These are phyloP conservation scores for Crotalus horridus DNA, from an alignment of 2,113 vertebrate genomes.

Conservation along the genomic window DNA sequence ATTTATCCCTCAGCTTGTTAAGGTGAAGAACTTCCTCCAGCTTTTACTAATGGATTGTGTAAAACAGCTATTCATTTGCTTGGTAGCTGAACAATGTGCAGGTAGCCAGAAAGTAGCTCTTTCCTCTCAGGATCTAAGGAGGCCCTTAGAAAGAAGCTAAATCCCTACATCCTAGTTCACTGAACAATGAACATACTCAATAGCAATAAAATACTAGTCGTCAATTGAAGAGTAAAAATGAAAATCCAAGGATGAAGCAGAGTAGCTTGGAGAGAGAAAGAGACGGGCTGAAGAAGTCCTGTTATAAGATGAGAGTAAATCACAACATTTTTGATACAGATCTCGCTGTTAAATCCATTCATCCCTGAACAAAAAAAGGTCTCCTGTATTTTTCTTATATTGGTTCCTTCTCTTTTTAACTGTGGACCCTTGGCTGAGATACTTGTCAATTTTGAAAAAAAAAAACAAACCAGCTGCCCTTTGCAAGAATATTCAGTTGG, in stretches of 20 bases:
- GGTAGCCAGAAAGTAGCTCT: not conserved
- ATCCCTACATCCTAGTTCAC: not conserved
- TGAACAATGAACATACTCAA: not conserved
- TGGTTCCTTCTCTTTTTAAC: not conserved
- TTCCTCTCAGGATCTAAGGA: not conserved
- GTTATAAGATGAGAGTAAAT: not conserved
- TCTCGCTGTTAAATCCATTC: slow-evolving; percentile 7
- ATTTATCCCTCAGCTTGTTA: not conserved
- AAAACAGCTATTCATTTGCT: not conserved
- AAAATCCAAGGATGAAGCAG: not conserved
- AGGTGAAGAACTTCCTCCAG: not conserved
- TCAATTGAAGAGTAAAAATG: not conserved
- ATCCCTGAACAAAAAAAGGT: not conserved
- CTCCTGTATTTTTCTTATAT: not conserved
- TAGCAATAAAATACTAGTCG: not conserved
- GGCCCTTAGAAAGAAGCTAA: not conserved
- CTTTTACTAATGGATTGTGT: not conserved
- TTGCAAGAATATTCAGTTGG: slow-evolving; percentile 25
- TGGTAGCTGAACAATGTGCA: not conserved
- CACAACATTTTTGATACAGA: not conserved
- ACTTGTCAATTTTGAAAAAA: not conserved
- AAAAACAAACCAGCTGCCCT: accelerated
- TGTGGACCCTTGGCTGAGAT: not conserved
- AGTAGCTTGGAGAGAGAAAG: not conserved
- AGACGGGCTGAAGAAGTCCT: too few relatives aligned